Conservation (phyloP, 2,888 invertebrate species). For the Polietes domitor region DNA sequence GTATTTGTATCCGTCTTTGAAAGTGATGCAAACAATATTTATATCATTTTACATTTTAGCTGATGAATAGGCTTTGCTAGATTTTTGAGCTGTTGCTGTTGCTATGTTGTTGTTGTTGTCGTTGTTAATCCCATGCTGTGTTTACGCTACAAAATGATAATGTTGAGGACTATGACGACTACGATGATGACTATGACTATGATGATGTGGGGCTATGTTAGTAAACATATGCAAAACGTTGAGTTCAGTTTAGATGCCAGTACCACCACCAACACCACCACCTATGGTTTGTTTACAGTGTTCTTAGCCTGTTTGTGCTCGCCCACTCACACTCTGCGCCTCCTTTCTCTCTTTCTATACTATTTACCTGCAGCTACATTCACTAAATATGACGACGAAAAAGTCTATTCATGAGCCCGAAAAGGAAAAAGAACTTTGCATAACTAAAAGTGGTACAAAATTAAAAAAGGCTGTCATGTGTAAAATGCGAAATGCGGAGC, state of each 20-base stretch:
- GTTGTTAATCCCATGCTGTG: conserved; percentile 25
- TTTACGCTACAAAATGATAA: conserved; percentile 20
- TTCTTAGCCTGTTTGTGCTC: not conserved
- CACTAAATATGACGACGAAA: conserved; percentile 33
- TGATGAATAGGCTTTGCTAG: not conserved
- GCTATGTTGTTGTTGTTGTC: not conserved
- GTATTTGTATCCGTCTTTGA: no score
- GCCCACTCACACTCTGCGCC: conserved; percentile 16
- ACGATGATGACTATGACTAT: not conserved
- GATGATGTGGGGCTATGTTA: not conserved
- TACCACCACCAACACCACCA: not conserved
- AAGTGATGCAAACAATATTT: no score
- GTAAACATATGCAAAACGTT: not conserved
- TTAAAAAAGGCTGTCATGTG: conserved; percentile 72
- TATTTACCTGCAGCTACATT: conserved; percentile 20
- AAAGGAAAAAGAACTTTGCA: conserved; percentile 27
- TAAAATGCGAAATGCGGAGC: conserved; percentile 60
- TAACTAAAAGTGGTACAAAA: conserved; percentile 65
- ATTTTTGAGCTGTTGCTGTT: not conserved
- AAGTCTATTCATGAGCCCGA: not conserved
- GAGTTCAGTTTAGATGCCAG: conserved; percentile 9
- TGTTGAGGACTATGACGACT: not conserved
- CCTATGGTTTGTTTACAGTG: not conserved
- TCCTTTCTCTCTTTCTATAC: no score
- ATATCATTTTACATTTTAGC: no score